Base-by-base conservation (phyloP, 2,888 invertebrate genomes). In the Orchesella flavescens region DNA sequence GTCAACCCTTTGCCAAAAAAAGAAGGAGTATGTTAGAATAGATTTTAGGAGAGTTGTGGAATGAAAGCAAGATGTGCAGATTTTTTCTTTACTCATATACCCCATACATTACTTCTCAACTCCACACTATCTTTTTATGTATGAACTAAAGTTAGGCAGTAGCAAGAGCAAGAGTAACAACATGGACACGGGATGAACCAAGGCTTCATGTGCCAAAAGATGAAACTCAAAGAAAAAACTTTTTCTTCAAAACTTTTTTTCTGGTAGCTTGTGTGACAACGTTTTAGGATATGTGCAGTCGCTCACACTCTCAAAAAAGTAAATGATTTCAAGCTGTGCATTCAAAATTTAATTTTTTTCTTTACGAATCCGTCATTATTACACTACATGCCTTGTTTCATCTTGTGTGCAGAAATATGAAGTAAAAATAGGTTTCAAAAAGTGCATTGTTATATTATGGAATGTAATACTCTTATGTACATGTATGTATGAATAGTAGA, bases 251-350 rank as follows among this genome's bases (percentile, higher is more conserved):
- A 34, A 34, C 34, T 34, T 34, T 34, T 34, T 34, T 34, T 34
- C 34, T 34, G 34, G 34, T 34, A 34, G 34, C 34, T 34, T 34
- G 34, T 34, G 34, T 34, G 34, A 34, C 34, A 34, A 7, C 34
- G 7, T 34, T 34, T 34, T 34, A 7, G 34, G 34, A 34, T 34
- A 7, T 34, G 34, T 34, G 34, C 34, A 34, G 3, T 34, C 53
- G 3, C 53, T 5, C 53, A 5, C 53, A 5, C 53, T 46, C 46
- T 46, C 17, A 17, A 57, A 10, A 57, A 10, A 57, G 17, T 57
- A 57, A 57, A 57, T 57, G 57, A 57, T 57, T 57, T 57, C 17
- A 57, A 57, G 57, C 19, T n/a, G 17, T n/a, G 57, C 57, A 57
- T 57, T 57, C 57, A 57, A 57, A 57, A 34, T 34, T 57, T 19